Base-by-base conservation (phyloP, 2,888 invertebrate genomes). In the Parnassius orleans region DNA sequence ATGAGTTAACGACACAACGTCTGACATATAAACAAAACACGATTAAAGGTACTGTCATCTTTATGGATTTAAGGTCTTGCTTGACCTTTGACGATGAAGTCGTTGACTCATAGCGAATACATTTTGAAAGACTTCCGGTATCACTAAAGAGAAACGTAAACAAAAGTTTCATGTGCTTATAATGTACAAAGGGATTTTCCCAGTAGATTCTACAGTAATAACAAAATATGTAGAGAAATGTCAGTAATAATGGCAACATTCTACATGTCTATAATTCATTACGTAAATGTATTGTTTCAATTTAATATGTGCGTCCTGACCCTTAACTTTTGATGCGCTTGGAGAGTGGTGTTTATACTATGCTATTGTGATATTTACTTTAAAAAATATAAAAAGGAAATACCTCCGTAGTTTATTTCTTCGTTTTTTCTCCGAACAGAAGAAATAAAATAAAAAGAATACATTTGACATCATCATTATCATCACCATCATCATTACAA, bases 21-120 rank as follows among this genome's bases (percentile, higher is more conserved):
- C 5, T 46, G 44, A 10, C n/a, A 24, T 12, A 33, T 2, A n/a
- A 14, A 14, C 9, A 48, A 11, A 46, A 46, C 7, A 46, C 11
- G 5, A 14, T 48, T 11, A 48, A 43, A 43, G 3, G 10, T 11
- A 43, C 11, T 12, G 48, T 2, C 2, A 9, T 48, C 2, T 14
- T 51, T 14, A 46, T 52, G 24, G 33, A 44, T 58, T 44, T 52
- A 58, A 58, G 52, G 58, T 33, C 58, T 24, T 19, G 19, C 44
- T 11, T 52, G 52, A 57, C 57, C 50, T 57, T 54, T 58, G 10
- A 11, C 44, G 42, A 11, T 46, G 52, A 58, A 46, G 43, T 24
- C 50, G 14, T 14, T 44, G 52, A 19, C 3, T 44, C 52, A 52
- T 46, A 19, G 15, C 3, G n/a, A 15, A 9, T 48, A 48, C n/a